Evolutionary conservation across 2,888 invertebrate genomes (phyloP).

Genomic region (Euplagia quadripunctaria): DNA sequence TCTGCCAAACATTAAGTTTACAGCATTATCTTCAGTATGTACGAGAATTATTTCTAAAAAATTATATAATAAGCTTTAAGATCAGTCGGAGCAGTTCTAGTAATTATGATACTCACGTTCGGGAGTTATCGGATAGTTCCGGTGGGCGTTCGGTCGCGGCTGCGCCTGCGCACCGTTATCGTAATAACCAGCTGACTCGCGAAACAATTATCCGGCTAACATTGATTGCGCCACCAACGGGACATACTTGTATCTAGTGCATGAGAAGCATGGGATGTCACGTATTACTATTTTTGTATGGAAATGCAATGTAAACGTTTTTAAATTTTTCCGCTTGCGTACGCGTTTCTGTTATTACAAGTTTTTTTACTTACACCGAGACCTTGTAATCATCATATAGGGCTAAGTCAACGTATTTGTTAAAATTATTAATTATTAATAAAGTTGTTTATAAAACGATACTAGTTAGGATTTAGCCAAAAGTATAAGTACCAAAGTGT

Average conservation of each 20-base stretch:
- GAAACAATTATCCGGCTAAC: conserved; percentile 71
- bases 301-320: conserved; percentile 45
- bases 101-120: conserved; percentile 43
- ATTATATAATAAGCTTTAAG: conserved; percentile 21
- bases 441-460: background rate
- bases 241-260: conserved; percentile 40
- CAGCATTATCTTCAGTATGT: conserved; percentile 4
- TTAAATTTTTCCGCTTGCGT: conserved; percentile 47
- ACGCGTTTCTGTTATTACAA: conserved; percentile 39
- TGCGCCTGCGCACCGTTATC: conserved; percentile 65
- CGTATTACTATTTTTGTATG: conserved; percentile 40
- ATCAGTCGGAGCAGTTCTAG: conserved; percentile 25
- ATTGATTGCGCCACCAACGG: conserved; percentile 61
- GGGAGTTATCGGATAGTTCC: conserved; percentile 51
- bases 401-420: background rate
- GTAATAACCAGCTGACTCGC: conserved; percentile 67
- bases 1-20: conserved; percentile 13
- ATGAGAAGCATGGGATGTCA: conserved; percentile 44
- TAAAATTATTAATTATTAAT: background rate
- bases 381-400: conserved; percentile 30
- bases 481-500: background rate
- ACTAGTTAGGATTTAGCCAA: background rate
- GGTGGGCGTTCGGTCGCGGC: conserved; percentile 30
- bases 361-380: conserved; percentile 29
- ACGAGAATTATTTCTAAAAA: conserved; percentile 34